phyloP scores from a whole-genome alignment of 2,888 invertebrate genomes.

The Tenthredo notha region DNA sequence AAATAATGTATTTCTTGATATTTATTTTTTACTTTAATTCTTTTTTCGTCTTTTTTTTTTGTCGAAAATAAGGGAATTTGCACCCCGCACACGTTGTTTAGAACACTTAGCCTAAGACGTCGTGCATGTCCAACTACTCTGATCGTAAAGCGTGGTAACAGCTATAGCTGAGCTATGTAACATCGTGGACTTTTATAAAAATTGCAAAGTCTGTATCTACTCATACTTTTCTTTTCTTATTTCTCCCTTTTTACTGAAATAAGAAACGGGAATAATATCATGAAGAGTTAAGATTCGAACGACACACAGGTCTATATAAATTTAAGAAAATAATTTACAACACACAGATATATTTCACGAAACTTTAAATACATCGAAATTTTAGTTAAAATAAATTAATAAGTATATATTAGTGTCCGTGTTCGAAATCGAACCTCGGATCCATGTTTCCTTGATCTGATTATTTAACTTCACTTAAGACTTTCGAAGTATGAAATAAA shows the following conservation, averaged over 20 bases:
- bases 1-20: neutral
- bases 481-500: neutral
- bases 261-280: neutral
- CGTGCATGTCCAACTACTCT: slow-evolving; percentile 77
- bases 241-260: neutral
- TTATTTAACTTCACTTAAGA: neutral
- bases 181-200: neutral
- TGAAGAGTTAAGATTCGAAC: neutral
- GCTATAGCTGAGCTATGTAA: slow-evolving; percentile 69
- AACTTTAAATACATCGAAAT: too few species aligned
- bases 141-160: slow-evolving; percentile 77
- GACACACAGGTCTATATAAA: neutral
- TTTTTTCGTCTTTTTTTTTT: neutral
- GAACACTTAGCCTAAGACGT: slow-evolving; percentile 72
- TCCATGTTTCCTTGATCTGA: neutral
- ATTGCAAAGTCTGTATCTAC: neutral
- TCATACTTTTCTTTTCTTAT: neutral
- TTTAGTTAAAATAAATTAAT: too few species aligned
- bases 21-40: neutral
- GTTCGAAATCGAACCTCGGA: neutral
- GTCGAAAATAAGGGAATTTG: neutral
- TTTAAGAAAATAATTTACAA: neutral
- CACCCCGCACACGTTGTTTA: neutral
- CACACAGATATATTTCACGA: too few species aligned
- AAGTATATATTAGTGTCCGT: neutral